Base-by-base conservation (phyloP, 2,888 invertebrate species). In the Mythimna ferrago region DNA sequence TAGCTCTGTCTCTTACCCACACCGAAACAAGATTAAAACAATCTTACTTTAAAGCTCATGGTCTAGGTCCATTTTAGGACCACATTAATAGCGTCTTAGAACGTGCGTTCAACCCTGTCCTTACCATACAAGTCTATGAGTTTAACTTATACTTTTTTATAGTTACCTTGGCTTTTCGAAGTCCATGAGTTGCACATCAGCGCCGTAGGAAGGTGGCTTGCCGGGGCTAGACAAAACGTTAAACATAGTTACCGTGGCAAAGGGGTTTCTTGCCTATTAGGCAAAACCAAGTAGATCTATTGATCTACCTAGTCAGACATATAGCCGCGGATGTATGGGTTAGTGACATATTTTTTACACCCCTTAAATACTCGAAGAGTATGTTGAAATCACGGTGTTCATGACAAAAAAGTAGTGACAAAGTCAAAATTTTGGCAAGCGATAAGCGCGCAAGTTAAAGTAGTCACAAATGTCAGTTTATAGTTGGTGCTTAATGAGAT, bases 111-210 rank as follows among this genome's bases (percentile, higher is more conserved):
- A 0, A 53, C n/a, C 51, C 51, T 7, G 51, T 53, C 51, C 51
- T 53, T 53, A 53, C 51, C n/a, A 53, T 19, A 51, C 19, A 51
- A 51, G 19, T 53, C 51, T 53, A 53, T 53, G 51, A n/a, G 19
- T n/a, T 53, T 53, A n/a, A 2, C n/a, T 51, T 7, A 19, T 6
- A 48, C 16, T 32, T 72, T 63, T 26, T 66, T 6, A 76, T 73
- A 73, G 86, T 89, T 78, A 83, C 85, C 82, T 81, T 74, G 80
- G 80, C 41, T 81, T 81, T n/a, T 81, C 80, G 80, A 81, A 81
- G 74, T 81, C 83, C 86, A 85, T 86, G 82, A 87, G 84, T 82
- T 82, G 84, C 63, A 84, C 83, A 41, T 81, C 80, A 26, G 83
- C 80, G 70, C 80, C 80, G 80, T 81, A 81, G 80, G 80, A 81